These are phyloP conservation scores for Caenorhabditis sp. DNA, from an alignment of 2,888 invertebrate genomes.

Conservation along the genomic window DNA sequence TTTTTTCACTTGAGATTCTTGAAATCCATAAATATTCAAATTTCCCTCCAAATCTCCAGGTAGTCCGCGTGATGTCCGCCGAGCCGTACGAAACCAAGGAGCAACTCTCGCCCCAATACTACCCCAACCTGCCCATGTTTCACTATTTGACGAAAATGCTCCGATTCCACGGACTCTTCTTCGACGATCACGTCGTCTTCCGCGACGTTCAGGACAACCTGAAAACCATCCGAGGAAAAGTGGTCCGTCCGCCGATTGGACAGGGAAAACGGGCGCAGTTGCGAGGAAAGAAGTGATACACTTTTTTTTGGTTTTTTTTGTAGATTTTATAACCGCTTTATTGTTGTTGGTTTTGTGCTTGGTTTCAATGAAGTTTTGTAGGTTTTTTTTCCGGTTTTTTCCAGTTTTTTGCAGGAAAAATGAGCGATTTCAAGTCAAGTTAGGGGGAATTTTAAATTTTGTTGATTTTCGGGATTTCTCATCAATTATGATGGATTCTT, in stretches of 20 bases:
- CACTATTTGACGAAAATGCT: constrained; percentile 83
- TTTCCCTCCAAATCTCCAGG: constrained; percentile 56
- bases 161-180: constrained; percentile 80
- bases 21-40: neutral
- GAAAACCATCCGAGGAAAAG: constrained; percentile 80
- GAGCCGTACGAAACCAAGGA: constrained; percentile 80
- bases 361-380: too few species aligned
- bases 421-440: neutral
- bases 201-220: constrained; percentile 79
- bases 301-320: too few species aligned
- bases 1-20: neutral
- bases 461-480: neutral
- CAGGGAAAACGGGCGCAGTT: constrained; percentile 81
- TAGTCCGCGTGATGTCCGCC: constrained; percentile 80
- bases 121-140: constrained; percentile 83
- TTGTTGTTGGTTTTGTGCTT: too few species aligned
- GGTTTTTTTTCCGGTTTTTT: neutral
- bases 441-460: too few species aligned
- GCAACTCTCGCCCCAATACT: constrained; percentile 79
- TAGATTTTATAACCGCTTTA: too few species aligned
- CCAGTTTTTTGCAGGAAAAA: neutral
- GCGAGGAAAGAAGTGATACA: constrained; percentile 72
- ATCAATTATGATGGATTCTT: neutral
- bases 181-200: constrained; percentile 83
- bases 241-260: constrained; percentile 80